phyloP scores from a whole-genome alignment of 2,797 vertebrate species.

The Pitangus sulphuratus region DNA sequence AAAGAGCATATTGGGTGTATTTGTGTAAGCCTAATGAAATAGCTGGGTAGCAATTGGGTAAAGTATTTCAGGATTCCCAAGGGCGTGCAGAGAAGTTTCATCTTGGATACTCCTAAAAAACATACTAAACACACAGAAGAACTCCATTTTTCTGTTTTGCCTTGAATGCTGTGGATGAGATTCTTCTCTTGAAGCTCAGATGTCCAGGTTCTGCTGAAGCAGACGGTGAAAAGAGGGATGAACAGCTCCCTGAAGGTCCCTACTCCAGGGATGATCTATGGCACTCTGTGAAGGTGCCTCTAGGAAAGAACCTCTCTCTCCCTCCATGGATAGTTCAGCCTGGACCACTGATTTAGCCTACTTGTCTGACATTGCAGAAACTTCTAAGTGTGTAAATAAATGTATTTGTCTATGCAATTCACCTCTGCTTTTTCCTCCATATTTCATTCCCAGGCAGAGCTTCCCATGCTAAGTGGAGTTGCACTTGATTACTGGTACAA shows the following conservation, averaged over 20 bases:
- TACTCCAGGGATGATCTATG: background rate
- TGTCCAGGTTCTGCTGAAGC: background rate
- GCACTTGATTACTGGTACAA: background rate
- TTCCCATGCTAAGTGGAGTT: background rate
- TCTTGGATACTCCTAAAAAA: background rate
- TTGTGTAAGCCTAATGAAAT: background rate
- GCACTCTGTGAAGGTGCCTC: rapidly evolving
- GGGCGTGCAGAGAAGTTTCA: background rate
- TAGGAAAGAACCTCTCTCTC: background rate
- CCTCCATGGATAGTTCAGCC: background rate
- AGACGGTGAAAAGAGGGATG: background rate
- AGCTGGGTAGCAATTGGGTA: background rate
- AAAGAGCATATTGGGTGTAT: background rate
- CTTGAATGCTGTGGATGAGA: background rate
- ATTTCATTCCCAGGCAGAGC: background rate
- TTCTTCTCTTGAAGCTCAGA: background rate
- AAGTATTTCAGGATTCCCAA: background rate
- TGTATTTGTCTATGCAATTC: background rate
- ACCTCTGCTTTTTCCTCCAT: rapidly evolving
- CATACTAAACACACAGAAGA: rapidly evolving
- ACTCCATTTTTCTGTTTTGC: background rate
- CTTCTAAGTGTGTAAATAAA: background rate
- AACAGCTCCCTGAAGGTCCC: background rate
- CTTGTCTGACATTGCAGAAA: background rate
- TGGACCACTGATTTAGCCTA: background rate